Percentiles rank a stretch among this genome's conserved stretches.
These are phyloP conservation scores for Orycteropus afer DNA, from an alignment of 2,113 vertebrate species.

Conservation along the genomic window DNA sequence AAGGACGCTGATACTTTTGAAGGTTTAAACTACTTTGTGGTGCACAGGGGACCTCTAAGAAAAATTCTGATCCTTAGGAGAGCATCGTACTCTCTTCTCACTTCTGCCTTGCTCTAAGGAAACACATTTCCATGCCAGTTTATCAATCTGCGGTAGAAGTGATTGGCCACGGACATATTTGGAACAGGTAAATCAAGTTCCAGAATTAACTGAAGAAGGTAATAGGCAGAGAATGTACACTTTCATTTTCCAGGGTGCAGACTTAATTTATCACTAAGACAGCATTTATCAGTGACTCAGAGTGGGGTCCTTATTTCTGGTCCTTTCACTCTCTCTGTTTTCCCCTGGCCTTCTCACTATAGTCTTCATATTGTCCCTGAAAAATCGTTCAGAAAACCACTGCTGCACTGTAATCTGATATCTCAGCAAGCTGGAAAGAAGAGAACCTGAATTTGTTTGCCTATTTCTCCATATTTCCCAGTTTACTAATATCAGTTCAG, in stretches of 20 bases:
- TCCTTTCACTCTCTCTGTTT: not conserved
- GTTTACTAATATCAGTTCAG: not conserved
- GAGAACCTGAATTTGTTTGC: not conserved
- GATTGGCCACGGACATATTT: not conserved
- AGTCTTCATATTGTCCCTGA: not conserved
- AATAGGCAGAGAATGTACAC: not conserved
- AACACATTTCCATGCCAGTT: constrained; percentile 52
- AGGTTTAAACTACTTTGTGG: constrained; percentile 79
- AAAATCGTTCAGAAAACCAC: constrained; percentile 2
- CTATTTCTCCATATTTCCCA: not conserved
- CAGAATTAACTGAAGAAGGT: not conserved
- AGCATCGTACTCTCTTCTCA: constrained; percentile 52
- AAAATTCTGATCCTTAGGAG: constrained; percentile 74
- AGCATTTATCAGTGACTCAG: not conserved
- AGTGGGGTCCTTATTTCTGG: not conserved
- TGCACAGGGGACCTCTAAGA: constrained; percentile 51
- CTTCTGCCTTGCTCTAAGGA: constrained; percentile 53
- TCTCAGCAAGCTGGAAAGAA: not conserved
- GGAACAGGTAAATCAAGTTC: not conserved
- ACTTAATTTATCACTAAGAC: not conserved
- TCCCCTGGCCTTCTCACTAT: not conserved
- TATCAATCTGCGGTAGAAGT: constrained; percentile 38
- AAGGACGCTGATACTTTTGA: constrained; percentile 78
- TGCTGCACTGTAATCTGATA: not conserved
- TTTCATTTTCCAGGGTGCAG: not conserved